Percentiles rank a stretch among this genome's conserved stretches.
Evolutionary conservation across 92 coral and sea anemone species (phyloP).

Genomic region (Montipora capitata): DNA sequence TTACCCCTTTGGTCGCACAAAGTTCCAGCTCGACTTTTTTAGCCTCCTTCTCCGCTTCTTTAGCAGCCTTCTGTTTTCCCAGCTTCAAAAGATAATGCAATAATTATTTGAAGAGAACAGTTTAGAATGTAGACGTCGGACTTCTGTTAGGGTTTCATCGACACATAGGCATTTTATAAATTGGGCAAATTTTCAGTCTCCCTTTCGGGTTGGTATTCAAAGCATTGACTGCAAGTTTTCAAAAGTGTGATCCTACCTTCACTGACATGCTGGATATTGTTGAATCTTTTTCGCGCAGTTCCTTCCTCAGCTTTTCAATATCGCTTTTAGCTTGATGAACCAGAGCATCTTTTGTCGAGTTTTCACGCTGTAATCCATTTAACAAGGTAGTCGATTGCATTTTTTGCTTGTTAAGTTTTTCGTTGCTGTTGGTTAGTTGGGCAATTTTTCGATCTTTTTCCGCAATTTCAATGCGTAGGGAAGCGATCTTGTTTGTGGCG

Average conservation of each 20-base stretch:
- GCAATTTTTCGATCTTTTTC: constrained; percentile 89
- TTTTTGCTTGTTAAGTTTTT: constrained; percentile 88
- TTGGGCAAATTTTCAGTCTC: no score
- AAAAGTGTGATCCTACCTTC: constrained; percentile 63
- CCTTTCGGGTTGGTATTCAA: no score
- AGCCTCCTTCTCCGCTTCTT: constrained; percentile 87
- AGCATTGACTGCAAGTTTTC: background rate
- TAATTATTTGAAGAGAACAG: background rate
- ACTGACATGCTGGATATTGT: constrained; percentile 84
- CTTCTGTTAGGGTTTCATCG: no score
- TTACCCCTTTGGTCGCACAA: constrained; percentile 75
- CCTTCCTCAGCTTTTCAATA: constrained; percentile 87
- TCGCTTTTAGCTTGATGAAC: constrained; percentile 88
- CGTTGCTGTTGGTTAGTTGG: constrained; percentile 79
- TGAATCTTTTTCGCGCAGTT: constrained; percentile 89
- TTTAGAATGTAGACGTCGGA: no score
- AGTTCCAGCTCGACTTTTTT: constrained; percentile 81
- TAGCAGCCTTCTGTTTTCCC: constrained; percentile 86
- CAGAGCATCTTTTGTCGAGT: constrained; percentile 92
- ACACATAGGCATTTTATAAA: no score
- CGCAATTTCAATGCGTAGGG: constrained; percentile 89
- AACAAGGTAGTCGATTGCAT: constrained; percentile 85
- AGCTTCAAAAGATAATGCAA: constrained; percentile 10
- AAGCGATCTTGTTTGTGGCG: constrained; percentile 87
- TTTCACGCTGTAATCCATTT: constrained; percentile 93